A percentile compares a stretch with the other conserved stretches of the same genome.
Conservation (phyloP, 2,797 vertebrate species). For the Lutjanus campechanus region DNA sequence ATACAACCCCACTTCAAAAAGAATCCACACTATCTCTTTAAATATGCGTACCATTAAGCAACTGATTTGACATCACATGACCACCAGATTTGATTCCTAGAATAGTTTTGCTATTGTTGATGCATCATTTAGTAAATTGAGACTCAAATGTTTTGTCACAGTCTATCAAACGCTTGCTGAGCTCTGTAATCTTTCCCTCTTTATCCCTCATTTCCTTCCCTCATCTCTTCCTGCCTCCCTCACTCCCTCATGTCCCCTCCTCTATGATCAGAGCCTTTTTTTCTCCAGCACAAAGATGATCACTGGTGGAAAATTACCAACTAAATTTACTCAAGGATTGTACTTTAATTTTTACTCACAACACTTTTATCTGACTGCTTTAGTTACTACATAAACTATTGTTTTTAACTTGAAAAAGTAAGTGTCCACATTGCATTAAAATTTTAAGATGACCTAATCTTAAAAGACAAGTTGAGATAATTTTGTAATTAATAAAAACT, state of each 20-base stretch:
- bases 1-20: too few relatives aligned
- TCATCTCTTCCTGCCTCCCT: background rate
- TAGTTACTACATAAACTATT: too few relatives aligned
- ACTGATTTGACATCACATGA: background rate
- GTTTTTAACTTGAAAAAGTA: too few relatives aligned
- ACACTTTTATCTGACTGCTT: too few relatives aligned
- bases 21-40: too few relatives aligned
- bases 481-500: too few relatives aligned
- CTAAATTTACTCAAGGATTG: too few relatives aligned
- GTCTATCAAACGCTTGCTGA: constrained; percentile 18
- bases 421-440: too few relatives aligned
- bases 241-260: background rate
- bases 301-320: too few relatives aligned
- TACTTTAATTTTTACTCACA: too few relatives aligned
- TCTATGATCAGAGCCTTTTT: background rate
- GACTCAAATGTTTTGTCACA: background rate
- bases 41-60: background rate
- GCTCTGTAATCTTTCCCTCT: constrained; percentile 28
- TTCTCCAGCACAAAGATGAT: background rate
- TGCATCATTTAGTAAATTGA: constrained; percentile 18
- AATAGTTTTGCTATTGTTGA: background rate
- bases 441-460: too few relatives aligned
- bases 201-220: constrained; percentile 20
- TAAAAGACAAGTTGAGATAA: too few relatives aligned
- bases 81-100: background rate